Evolutionary conservation across 2,888 invertebrate genomes (phyloP).

Genomic region (Macrosoma leucophasiata): DNA sequence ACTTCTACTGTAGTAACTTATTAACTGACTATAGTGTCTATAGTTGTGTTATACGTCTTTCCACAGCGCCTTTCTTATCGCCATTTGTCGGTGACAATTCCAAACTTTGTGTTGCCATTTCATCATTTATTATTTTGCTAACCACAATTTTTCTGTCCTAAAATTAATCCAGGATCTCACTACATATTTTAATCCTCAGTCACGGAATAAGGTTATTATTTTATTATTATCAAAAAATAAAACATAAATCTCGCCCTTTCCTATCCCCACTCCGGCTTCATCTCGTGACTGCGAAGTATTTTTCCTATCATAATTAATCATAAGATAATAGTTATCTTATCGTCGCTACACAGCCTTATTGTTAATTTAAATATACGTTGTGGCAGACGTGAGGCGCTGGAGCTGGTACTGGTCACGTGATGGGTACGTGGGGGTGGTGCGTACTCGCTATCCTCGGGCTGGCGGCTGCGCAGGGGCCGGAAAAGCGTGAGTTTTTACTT

Average conservation of each 20-base stretch:
- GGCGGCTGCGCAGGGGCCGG: constrained; percentile 43
- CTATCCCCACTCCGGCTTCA: constrained; percentile 33
- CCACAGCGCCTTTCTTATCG: no score
- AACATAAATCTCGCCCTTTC: constrained; percentile 11
- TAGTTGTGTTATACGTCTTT: no score
- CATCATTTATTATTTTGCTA: no score
- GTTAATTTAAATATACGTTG: constrained; percentile 41
- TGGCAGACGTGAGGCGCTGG: constrained; percentile 46
- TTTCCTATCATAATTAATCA: constrained; percentile 59
- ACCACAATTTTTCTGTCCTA: no score
- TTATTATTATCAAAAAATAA: no score
- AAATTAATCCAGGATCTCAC: no score
- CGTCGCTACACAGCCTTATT: constrained; percentile 31
- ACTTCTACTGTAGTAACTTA: no score
- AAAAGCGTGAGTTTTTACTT: constrained; percentile 44
- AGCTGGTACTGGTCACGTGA: constrained; percentile 31
- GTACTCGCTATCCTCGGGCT: constrained; percentile 36
- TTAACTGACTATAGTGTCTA: no score
- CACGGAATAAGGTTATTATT: no score
- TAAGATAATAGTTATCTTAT: constrained; percentile 59
- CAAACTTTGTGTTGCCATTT: no score
- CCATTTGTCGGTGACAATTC: no score
- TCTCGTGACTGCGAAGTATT: constrained; percentile 63
- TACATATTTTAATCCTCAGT: no score
- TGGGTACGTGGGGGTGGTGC: constrained; percentile 32